A percentile compares a stretch with the other conserved stretches of the same genome.
Conservation (phyloP, 1,140 invertebrate genomes). For the Fopius arisanus region DNA sequence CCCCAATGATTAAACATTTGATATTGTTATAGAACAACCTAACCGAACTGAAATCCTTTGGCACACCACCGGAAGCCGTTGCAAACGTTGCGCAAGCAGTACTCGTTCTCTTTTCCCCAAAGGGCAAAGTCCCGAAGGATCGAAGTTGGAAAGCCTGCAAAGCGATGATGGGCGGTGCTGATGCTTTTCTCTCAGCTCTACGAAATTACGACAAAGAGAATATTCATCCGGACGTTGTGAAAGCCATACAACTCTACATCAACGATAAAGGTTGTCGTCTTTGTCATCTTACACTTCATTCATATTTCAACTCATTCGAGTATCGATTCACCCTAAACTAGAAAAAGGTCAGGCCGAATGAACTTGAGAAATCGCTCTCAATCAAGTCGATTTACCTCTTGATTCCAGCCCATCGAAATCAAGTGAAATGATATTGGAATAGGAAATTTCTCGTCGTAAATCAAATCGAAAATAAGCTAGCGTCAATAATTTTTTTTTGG, state of each 20-base stretch:
- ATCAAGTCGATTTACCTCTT: no score
- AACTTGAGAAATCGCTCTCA: no score
- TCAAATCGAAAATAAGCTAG: no score
- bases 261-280: conserved; percentile 50
- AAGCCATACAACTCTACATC: conserved; percentile 70
- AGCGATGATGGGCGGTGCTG: conserved; percentile 83
- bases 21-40: conserved; percentile 73
- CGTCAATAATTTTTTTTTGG: no score
- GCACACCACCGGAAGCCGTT: conserved; percentile 82
- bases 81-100: conserved; percentile 88
- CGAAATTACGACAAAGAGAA: conserved; percentile 94
- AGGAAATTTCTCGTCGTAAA: no score
- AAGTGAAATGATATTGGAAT: no score
- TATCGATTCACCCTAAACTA: background rate
- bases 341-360: background rate
- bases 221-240: conserved; percentile 87
- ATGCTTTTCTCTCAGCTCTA: conserved; percentile 86
- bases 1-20: conserved; percentile 16
- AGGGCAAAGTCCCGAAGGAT: conserved; percentile 91
- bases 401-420: no score
- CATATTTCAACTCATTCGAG: background rate
- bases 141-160: conserved; percentile 93
- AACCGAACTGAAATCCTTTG: conserved; percentile 95
- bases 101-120: conserved; percentile 83
- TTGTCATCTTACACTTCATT: background rate